phyloP scores from a whole-genome alignment of 2,113 vertebrate species.

The Nannospalax galili region DNA sequence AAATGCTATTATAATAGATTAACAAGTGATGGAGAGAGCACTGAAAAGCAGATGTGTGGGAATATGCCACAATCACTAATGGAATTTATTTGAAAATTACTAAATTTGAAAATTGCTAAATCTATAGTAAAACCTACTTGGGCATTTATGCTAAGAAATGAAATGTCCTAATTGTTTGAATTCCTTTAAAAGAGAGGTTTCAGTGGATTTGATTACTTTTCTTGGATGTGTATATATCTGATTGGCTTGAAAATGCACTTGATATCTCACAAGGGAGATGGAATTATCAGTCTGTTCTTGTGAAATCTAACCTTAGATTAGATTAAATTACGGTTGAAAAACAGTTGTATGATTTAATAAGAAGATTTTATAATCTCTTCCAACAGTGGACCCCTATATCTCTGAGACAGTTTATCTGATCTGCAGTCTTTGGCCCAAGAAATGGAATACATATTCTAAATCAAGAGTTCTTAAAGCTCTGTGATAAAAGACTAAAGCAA shows the following conservation, averaged over 20 bases:
- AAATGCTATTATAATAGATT: conserved; percentile 1
- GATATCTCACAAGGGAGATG: background rate
- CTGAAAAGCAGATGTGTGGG: background rate
- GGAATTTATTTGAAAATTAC: conserved; percentile 31
- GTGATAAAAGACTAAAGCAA: background rate
- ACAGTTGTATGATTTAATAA: background rate
- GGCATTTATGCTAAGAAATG: background rate
- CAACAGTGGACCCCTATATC: no score
- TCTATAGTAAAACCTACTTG: background rate
- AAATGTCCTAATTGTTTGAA: background rate
- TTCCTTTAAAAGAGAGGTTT: background rate
- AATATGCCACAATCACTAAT: background rate
- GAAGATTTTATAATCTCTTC: background rate
- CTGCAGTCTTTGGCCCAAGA: background rate
- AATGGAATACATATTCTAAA: background rate
- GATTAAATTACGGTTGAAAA: background rate
- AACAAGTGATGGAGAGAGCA: background rate
- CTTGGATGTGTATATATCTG: background rate
- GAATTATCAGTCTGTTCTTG: background rate
- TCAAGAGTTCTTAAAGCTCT: background rate
- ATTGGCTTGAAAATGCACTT: background rate
- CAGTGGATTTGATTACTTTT: background rate
- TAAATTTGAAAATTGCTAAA: conserved; percentile 2
- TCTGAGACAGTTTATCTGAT: background rate
- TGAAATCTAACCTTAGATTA: background rate